Conservation (phyloP, 2,888 invertebrate species). For the Microctonus brassicae region DNA sequence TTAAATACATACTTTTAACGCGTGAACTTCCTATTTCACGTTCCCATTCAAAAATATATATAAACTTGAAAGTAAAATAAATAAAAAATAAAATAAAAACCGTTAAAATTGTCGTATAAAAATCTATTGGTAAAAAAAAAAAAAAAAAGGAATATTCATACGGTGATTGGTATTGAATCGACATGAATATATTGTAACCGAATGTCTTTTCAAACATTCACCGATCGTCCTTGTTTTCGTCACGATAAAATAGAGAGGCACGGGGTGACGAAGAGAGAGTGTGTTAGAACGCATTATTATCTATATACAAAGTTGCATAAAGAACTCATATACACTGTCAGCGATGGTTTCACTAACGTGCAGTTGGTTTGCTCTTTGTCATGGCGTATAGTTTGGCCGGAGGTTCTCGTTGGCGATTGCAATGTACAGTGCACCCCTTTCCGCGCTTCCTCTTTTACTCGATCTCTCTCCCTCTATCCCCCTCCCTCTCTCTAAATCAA, state of each 20-base stretch:
- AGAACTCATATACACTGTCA: conserved; percentile 21
- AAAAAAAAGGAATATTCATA: too few relatives aligned
- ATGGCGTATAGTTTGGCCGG: conserved; percentile 21
- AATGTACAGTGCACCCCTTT: conserved; percentile 29
- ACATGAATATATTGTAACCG: conserved; percentile 1
- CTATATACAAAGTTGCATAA: conserved; percentile 22
- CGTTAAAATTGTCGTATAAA: too few relatives aligned
- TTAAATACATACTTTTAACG: background rate
- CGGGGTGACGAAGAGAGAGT: conserved; percentile 37
- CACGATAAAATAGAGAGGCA: background rate
- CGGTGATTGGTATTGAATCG: background rate
- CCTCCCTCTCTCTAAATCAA: background rate
- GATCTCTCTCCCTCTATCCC: background rate
- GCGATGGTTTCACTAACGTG: conserved; percentile 30
- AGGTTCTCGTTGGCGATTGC: conserved; percentile 31
- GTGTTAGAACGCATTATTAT: conserved; percentile 27
- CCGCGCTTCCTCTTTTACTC: conserved; percentile 3
- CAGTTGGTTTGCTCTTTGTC: conserved; percentile 27
- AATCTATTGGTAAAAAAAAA: too few relatives aligned
- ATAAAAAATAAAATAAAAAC: too few relatives aligned
- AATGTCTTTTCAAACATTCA: conserved; percentile 23
- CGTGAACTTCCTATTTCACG: too few relatives aligned
- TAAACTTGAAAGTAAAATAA: too few relatives aligned
- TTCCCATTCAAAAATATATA: too few relatives aligned
- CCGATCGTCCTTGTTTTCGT: conserved; percentile 29